Conservation (phyloP, 2,797 vertebrate species). For the Harpia harpyja region DNA sequence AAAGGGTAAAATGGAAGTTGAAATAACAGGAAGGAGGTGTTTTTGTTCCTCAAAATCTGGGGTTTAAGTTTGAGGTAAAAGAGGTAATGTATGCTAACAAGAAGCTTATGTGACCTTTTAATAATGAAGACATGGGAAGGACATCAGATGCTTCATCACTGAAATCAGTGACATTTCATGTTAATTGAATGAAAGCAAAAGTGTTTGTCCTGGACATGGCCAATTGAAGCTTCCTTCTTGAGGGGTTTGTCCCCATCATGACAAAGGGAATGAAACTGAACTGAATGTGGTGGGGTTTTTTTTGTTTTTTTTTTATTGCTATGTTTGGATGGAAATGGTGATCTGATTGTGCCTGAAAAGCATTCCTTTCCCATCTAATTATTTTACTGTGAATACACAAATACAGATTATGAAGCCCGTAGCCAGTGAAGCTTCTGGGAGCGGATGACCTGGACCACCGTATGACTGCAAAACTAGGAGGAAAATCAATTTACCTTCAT, state of each 20-base stretch:
- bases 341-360: background rate
- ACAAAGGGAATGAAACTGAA: background rate
- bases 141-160: background rate
- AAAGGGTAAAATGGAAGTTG: slow-evolving; percentile 10
- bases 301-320: background rate
- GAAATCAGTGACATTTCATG: background rate
- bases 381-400: background rate
- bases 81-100: background rate
- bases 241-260: background rate
- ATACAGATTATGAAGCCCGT: background rate
- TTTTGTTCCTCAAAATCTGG: background rate
- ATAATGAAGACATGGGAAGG: background rate
- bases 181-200: background rate
- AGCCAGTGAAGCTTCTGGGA: background rate
- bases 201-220: background rate
- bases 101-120: background rate
- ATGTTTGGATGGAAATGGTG: background rate
- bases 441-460: background rate
- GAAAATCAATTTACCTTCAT: background rate
- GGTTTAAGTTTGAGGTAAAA: background rate
- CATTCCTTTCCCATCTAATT: background rate
- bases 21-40: background rate
- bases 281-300: too few relatives aligned
- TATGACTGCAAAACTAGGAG: background rate
- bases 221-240: background rate